Base-by-base conservation (phyloP, 23 tunicate species). In the Corella eumyota region DNA sequence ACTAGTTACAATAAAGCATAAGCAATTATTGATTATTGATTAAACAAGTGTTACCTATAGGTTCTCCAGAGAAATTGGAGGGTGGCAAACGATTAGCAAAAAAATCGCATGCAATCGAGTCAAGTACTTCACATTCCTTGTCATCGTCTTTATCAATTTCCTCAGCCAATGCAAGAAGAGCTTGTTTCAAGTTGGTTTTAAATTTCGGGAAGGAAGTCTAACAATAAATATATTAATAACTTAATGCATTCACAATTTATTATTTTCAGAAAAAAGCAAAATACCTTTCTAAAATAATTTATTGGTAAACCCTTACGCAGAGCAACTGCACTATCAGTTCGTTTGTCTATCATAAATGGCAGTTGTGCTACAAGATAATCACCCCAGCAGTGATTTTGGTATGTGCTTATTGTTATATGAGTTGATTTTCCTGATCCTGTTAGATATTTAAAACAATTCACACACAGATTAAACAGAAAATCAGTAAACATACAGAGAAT, bases 21-120 rank as follows among this genome's bases (percentile, higher is more conserved):
- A 9, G 48, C 15, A 40, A 15, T 40, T 11, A 11, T 40, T 40
- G 15, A 11, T 9, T 9, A 40, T 40, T 40, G 15, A 40, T 40
- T 15, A 40, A 40, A 40, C 48, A 40, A 51, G 6, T 45, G 24
- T 20, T 72, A 72, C 78, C 78, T n/a, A 64, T 33, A 36, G 68
- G 64, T 36, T 74, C 71, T 4, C 25, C 25, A 6, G 30, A 32
- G 24, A 6, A 25, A 6, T 54, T 34, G 45, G 66, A 68, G 0
- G 85, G 85, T 4, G 85, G 85, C 2, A 77, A 38, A 19, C 85
- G 58, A 45, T 77, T 77, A 24, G 85, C 75, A 77, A 60, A 77
- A 40, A 77, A 77, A 47, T 77, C 64, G 5, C 44, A 51, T 2
- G 67, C 56, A n/a, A 68, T 26, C 38, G 56, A 34, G 45, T 77